These are phyloP conservation scores for Setophaga petechia DNA, from an alignment of 2,113 vertebrate genomes.

Conservation along the genomic window DNA sequence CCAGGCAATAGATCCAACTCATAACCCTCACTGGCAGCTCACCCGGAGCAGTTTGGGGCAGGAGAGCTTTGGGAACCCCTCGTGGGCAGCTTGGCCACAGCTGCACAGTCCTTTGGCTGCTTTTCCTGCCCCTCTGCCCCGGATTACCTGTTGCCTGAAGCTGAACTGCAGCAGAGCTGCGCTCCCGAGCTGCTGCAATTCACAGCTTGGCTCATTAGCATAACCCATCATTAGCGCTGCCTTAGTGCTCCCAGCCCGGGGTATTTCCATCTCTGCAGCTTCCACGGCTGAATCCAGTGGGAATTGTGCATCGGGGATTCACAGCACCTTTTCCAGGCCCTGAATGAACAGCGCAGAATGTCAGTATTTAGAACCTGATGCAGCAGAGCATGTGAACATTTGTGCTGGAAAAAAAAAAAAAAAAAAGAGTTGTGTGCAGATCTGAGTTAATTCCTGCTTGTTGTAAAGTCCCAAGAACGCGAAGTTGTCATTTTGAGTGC, in stretches of 20 bases:
- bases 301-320: background rate
- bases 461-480: background rate
- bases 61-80: background rate
- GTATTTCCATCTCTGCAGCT: background rate
- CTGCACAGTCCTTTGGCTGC: background rate
- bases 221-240: background rate
- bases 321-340: background rate
- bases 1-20: background rate
- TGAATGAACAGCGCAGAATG: background rate
- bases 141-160: background rate
- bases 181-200: conserved; percentile 5
- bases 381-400: background rate
- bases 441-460: fast-evolving
- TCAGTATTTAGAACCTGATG: fast-evolving
- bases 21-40: background rate
- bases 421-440: background rate
- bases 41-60: background rate
- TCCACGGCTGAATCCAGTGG: background rate
- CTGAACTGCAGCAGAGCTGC: background rate
- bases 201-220: background rate
- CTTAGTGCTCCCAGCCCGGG: background rate
- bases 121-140: background rate
- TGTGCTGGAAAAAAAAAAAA: background rate
- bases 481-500: no score
- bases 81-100: background rate